Percentiles rank a stretch among this genome's conserved stretches.
Evolutionary conservation across 2,888 invertebrate genomes (phyloP).

Genomic region (Yponomeuta plumbellus): DNA sequence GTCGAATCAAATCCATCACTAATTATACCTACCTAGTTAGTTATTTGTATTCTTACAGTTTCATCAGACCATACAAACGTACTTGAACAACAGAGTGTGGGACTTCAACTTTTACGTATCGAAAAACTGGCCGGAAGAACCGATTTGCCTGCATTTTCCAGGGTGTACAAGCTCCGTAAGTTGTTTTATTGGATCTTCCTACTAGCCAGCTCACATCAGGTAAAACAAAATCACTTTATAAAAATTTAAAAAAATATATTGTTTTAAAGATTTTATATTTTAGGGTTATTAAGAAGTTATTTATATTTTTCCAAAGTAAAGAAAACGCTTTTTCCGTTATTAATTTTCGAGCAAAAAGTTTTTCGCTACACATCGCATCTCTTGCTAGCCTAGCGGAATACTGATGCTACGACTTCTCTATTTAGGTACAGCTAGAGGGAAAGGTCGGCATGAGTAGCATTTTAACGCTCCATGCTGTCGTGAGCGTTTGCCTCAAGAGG

Average conservation of each 20-base stretch:
- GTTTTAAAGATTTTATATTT: too few species aligned
- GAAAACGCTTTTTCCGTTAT: too few species aligned
- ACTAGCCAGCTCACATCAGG: too few species aligned
- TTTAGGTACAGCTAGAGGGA: not conserved
- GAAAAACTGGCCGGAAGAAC: constrained; percentile 90
- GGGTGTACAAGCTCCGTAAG: constrained; percentile 92
- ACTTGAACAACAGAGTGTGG: constrained; percentile 91
- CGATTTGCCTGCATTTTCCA: constrained; percentile 90
- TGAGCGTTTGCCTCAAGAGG: not conserved
- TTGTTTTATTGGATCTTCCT: not conserved
- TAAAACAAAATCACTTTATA: too few species aligned
- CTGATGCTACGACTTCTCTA: not conserved
- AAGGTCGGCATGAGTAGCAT: not conserved
- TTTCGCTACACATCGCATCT: too few species aligned
- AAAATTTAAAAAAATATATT: too few species aligned
- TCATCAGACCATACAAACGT: constrained; percentile 93
- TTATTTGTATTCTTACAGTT: constrained; percentile 72
- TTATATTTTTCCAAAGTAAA: too few species aligned
- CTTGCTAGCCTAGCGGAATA: too few species aligned
- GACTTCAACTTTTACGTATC: constrained; percentile 93
- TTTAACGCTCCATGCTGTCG: not conserved
- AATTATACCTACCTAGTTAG: not conserved
- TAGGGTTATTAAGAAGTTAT: too few species aligned
- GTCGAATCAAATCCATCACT: too few species aligned
- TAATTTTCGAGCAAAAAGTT: too few species aligned